phyloP scores from a whole-genome alignment of 2,113 vertebrate species.

The Puntigrus tetrazona region DNA sequence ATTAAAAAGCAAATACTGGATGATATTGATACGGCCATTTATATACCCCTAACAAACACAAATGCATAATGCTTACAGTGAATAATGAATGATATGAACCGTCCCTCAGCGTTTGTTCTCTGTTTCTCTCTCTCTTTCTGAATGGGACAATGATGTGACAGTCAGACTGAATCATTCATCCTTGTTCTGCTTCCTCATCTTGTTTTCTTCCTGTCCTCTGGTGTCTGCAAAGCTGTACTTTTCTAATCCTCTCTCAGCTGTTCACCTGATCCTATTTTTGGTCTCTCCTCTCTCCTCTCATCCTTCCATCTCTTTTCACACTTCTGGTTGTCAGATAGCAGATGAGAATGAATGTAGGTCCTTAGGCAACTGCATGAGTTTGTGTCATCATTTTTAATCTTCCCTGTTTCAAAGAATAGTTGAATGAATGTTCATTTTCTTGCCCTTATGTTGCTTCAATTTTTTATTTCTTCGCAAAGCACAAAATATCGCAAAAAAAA shows the following conservation, averaged over 20 bases:
- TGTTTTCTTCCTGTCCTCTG: not conserved
- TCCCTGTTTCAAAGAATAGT: not conserved
- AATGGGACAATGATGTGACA: not conserved
- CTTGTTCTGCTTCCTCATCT: conserved; percentile 3
- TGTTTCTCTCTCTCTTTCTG: conserved; percentile 20
- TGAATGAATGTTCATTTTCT: not conserved
- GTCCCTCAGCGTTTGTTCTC: not conserved
- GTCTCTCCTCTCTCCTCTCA: not conserved
- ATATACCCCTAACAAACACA: not conserved
- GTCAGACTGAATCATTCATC: conserved; percentile 30
- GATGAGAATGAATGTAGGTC: not conserved
- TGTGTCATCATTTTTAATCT: not conserved
- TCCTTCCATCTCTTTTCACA: conserved; percentile 22
- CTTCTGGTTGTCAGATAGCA: not conserved
- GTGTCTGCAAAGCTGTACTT: not conserved
- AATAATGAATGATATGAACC: not conserved
- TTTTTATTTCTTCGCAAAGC: not conserved
- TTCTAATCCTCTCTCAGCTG: conserved; percentile 6
- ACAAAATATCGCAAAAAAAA: not conserved
- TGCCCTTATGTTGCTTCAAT: not conserved
- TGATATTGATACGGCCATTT: not conserved
- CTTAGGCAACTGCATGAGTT: not conserved
- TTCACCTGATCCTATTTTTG: not conserved
- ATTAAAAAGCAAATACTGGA: not conserved
- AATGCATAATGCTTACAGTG: not conserved